phyloP scores from a whole-genome alignment of 1,140 invertebrate genomes.

The Andricus grossulariae region DNA sequence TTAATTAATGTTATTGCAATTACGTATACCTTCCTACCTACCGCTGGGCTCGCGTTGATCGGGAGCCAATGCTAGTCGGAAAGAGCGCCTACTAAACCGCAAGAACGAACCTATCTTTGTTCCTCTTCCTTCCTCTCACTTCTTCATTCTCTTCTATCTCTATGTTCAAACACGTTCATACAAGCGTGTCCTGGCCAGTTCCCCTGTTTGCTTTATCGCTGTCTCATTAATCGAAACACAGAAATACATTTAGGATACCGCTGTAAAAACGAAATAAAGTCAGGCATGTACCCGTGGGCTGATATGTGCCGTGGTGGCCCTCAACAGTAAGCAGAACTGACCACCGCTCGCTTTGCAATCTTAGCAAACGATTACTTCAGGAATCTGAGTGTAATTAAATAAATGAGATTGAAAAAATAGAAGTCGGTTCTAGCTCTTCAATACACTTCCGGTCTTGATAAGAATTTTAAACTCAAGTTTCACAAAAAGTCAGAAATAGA shows the following conservation, averaged over 20 bases:
- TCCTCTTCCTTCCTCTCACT: slow-evolving; percentile 32
- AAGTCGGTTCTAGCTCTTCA: background rate
- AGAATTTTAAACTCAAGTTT: too few species aligned
- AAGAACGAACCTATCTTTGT: slow-evolving; percentile 47
- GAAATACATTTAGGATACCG: slow-evolving; percentile 59
- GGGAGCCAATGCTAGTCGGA: slow-evolving; percentile 33
- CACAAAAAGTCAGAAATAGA: too few species aligned
- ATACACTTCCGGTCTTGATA: too few species aligned
- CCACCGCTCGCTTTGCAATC: slow-evolving; percentile 13
- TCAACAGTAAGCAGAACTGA: slow-evolving; percentile 33
- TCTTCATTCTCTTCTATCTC: slow-evolving; percentile 36
- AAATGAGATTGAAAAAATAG: background rate
- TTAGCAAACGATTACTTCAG: background rate
- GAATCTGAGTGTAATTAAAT: background rate
- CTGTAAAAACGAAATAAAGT: slow-evolving; percentile 59
- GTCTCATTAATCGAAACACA: slow-evolving; percentile 63
- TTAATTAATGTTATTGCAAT: slow-evolving; percentile 68
- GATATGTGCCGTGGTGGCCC: slow-evolving; percentile 48
- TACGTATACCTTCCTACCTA: slow-evolving; percentile 51
- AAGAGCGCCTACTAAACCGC: background rate
- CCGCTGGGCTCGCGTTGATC: slow-evolving; percentile 38
- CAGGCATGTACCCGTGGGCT: slow-evolving; percentile 39
- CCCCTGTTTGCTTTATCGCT: slow-evolving; percentile 53
- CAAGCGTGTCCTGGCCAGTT: slow-evolving; percentile 26
- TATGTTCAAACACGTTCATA: slow-evolving; percentile 31